Conservation (phyloP, 35 echinoderm and acorn worm species). For the Lytechinus variegatus region DNA sequence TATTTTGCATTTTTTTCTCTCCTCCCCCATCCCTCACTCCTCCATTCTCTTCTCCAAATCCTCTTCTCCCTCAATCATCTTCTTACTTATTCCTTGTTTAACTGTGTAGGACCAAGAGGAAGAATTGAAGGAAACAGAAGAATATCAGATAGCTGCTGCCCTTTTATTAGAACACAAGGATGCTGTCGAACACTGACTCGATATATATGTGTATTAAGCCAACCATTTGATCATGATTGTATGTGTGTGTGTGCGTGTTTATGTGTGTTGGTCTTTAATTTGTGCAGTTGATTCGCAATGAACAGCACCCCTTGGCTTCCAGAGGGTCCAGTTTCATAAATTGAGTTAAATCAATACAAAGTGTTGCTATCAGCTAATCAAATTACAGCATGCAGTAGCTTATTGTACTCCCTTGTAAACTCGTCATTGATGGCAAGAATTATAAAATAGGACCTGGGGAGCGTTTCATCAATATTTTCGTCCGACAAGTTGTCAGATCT, state of each 20-base stretch:
- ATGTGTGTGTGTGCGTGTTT: not conserved
- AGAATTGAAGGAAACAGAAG: constrained; percentile 59
- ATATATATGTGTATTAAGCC: not conserved
- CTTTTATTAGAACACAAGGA: constrained; percentile 26
- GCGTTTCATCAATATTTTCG: no score
- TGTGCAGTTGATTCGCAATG: no score
- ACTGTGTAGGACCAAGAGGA: constrained; percentile 34
- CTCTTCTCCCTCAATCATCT: not conserved
- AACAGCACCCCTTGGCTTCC: no score
- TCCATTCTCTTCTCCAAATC: not conserved
- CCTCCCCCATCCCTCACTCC: not conserved
- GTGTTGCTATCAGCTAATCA: no score
- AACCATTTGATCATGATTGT: not conserved
- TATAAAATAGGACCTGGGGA: no score
- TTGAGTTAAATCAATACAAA: no score
- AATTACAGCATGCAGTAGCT: no score
- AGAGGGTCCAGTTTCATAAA: no score
- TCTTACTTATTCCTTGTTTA: not conserved
- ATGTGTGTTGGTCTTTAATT: not conserved
- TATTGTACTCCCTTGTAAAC: no score
- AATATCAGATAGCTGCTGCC: constrained; percentile 44
- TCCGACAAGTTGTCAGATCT: no score
- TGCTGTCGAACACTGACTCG: not conserved
- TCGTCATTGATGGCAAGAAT: no score
- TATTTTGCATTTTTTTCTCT: not conserved